Conservation (phyloP, 2,113 vertebrate genomes). For the Hippolais icterina region DNA sequence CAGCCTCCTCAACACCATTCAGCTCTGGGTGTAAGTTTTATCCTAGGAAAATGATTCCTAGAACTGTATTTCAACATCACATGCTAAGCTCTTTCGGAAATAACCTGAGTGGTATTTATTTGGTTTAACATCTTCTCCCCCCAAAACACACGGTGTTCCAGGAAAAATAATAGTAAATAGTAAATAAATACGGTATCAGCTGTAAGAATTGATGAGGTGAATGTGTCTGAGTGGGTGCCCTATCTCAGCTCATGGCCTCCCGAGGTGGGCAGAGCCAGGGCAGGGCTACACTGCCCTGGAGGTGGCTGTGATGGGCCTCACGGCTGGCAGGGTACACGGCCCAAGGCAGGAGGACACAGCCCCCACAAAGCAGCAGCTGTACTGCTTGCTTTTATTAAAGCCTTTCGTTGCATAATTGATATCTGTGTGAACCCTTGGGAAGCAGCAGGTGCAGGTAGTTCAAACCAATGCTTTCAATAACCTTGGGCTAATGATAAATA, state of each 20-base stretch:
- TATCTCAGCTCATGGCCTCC: neutral
- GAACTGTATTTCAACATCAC: neutral
- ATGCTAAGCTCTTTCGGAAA: neutral
- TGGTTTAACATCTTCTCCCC: neutral
- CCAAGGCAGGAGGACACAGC: neutral
- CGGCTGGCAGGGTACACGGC: neutral
- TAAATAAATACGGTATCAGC: neutral
- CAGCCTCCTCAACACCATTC: neutral
- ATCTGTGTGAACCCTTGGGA: neutral
- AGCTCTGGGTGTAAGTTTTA: neutral
- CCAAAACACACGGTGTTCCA: neutral
- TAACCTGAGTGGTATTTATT: neutral
- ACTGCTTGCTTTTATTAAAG: neutral
- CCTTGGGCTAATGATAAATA: constrained; percentile 6
- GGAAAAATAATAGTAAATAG: neutral
- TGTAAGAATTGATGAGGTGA: neutral
- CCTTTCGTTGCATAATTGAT: neutral
- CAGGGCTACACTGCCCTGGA: neutral
- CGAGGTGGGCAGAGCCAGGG: neutral
- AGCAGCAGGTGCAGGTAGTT: constrained; percentile 16
- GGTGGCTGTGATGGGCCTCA: rapidly evolving
- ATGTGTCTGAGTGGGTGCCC: neutral
- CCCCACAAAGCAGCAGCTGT: neutral
- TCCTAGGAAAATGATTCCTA: neutral
- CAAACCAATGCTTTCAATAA: neutral